Base-by-base conservation (phyloP, 2,888 invertebrate genomes). In the Morpho helenor region DNA sequence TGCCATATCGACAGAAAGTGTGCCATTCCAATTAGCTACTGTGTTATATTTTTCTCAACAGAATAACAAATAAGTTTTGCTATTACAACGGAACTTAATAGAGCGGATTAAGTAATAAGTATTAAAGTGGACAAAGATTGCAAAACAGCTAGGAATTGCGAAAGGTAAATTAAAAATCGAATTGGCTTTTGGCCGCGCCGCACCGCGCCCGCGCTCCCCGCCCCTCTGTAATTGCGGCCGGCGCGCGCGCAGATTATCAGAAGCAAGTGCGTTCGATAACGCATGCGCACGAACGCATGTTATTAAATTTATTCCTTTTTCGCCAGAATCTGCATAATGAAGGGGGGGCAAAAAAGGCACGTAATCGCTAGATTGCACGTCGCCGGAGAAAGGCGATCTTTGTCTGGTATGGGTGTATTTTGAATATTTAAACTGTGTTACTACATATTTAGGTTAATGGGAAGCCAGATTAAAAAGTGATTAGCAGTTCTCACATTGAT, bases 261-360 rank as follows among this genome's bases (percentile, higher is more conserved):
- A 78, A 80, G 80, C 88, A 87, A 88, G 88, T 89, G 89, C 89
- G 82, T 85, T 84, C 87, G 89, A 89, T 89, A 90, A 88, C 86
- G 82, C 86, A 83, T 83, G 87, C 81, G 81, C 88, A 88, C 87
- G 88, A 88, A 89, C 80, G 87, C 85, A 77, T 87, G 80, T 89
- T 87, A 89, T 90, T 89, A 89, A 89, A 89, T 88, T 85, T 87
- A 87, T 89, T 88, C 87, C 84, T 89, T 90, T 89, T 89, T 88
- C 85, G 78, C 78, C 87, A 74, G 85, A 89, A 89, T 90, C 87
- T 89, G 84, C 89, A 90, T 90, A 89, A 90, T 89, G 84, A 88
- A 31, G 84, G 87, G 83, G 16, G 82, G 82, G 76, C 82, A 75
- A 84, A 87, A 87, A 87, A 83, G 81, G 71, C 74, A 72, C 79